Conservation (phyloP, 2,888 invertebrate species). For the Drosophila anomalata region DNA sequence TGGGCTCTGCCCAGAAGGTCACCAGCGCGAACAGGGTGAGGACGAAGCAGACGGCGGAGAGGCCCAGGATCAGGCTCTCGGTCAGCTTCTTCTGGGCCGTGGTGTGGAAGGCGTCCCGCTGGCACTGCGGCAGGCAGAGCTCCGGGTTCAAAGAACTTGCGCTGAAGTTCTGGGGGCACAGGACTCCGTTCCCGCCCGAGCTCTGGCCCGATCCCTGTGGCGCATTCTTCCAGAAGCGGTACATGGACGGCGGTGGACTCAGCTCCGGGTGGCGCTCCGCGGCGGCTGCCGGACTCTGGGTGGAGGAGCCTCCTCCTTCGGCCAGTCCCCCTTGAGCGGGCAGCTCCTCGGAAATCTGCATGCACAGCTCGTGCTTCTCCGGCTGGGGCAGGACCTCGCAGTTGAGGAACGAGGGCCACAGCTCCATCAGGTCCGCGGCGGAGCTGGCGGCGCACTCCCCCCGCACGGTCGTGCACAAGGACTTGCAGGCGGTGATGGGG, state of each 20-base stretch:
- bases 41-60: constrained; percentile 91
- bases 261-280: background rate
- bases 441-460: constrained; percentile 86
- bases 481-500: constrained; percentile 93
- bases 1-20: constrained; percentile 95
- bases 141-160: constrained; percentile 84
- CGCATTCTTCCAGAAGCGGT: constrained; percentile 82
- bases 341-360: constrained; percentile 86
- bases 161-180: constrained; percentile 87
- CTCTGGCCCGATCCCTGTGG: constrained; percentile 49
- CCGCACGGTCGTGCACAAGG: constrained; percentile 91
- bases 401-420: constrained; percentile 90
- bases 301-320: constrained; percentile 1
- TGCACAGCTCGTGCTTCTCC: constrained; percentile 89
- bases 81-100: constrained; percentile 88
- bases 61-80: constrained; percentile 90
- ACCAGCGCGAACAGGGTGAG: constrained; percentile 93
- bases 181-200: constrained; percentile 53
- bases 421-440: constrained; percentile 87
- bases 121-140: constrained; percentile 87
- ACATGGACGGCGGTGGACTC: constrained; percentile 61
- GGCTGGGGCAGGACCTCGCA: constrained; percentile 92
- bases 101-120: constrained; percentile 88
- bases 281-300: background rate
- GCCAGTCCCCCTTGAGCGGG: background rate